A percentile compares a stretch with the other conserved stretches of the same genome.
Evolutionary conservation across 2,797 vertebrate species (phyloP).

Genomic region (Sebastolobus altivelis): DNA sequence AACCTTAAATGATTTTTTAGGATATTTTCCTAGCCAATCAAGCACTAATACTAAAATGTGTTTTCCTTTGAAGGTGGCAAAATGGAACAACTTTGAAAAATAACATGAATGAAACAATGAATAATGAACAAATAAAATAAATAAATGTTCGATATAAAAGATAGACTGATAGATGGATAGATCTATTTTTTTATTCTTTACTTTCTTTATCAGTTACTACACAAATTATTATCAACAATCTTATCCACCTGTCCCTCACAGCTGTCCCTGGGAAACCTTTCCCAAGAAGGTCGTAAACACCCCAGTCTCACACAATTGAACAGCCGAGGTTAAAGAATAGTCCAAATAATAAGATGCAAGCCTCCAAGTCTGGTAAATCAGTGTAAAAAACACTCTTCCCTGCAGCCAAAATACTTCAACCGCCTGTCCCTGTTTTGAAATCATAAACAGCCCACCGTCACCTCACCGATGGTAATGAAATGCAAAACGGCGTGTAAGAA

Average conservation of each 20-base stretch:
- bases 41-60: rapidly evolving
- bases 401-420: conserved; percentile 83
- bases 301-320: conserved; percentile 83
- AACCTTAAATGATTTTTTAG: neutral
- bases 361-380: conserved; percentile 84
- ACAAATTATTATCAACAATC: neutral
- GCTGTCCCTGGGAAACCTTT: conserved; percentile 67
- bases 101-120: too few relatives aligned
- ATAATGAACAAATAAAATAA: neutral
- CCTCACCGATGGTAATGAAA: conserved; percentile 80
- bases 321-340: conserved; percentile 87
- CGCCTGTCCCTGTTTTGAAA: conserved; percentile 81
- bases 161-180: neutral
- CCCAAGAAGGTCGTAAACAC: conserved; percentile 74
- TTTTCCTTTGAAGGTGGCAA: neutral
- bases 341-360: conserved; percentile 86
- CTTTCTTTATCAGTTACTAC: neutral
- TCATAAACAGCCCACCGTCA: conserved; percentile 76
- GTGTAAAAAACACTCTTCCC: conserved; percentile 83
- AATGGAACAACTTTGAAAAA: neutral
- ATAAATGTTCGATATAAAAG: neutral
- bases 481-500: conserved; percentile 79
- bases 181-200: neutral
- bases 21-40: neutral
- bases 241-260: conserved; percentile 24